Percentiles rank a stretch among this genome's conserved stretches.
These are phyloP conservation scores for Origma solitaria DNA, from an alignment of 2,113 vertebrate species.

Conservation along the genomic window DNA sequence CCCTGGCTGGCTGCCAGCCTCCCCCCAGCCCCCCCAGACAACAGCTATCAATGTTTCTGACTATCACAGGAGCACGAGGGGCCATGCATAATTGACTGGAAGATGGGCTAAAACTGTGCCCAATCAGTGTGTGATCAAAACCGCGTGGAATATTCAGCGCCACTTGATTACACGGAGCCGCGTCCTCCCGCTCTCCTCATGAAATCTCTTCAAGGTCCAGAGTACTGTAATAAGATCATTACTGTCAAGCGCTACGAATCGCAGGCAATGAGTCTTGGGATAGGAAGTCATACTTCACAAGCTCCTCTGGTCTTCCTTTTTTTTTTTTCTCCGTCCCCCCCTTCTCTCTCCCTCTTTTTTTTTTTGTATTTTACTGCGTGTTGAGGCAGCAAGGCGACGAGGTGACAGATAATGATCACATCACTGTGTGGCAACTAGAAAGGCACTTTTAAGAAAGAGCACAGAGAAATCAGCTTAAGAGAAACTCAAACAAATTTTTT, in stretches of 20 bases:
- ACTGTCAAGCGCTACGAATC: constrained; percentile 81
- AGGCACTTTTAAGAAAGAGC: constrained; percentile 77
- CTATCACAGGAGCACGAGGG: constrained; percentile 69
- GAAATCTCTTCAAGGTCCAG: constrained; percentile 84
- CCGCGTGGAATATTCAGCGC: constrained; percentile 77
- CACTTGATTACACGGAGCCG: constrained; percentile 78
- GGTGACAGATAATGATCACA: constrained; percentile 78
- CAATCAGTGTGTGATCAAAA: constrained; percentile 83
- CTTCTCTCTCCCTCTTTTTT: not conserved
- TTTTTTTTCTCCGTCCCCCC: not conserved
- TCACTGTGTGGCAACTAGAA: constrained; percentile 75
- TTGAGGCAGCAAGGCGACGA: constrained; percentile 72
- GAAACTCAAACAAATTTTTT: constrained; percentile 65
- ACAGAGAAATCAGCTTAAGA: constrained; percentile 73
- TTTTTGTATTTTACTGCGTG: constrained; percentile 70
- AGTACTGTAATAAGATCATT: constrained; percentile 84
- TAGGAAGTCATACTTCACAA: constrained; percentile 83
- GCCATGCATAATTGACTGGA: constrained; percentile 83
- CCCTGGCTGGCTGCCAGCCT: constrained; percentile 72
- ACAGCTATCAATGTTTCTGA: constrained; percentile 70
- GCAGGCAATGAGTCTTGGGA: constrained; percentile 80
- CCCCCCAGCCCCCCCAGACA: constrained; percentile 63
- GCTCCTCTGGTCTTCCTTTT: constrained; percentile 62
- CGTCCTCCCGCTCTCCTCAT: constrained; percentile 76
- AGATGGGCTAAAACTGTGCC: constrained; percentile 84